Evolutionary conservation across 2,797 vertebrate genomes (phyloP), one percentile per base, ranked within the genome.

Genomic region (Syndactyla subalaris): DNA sequence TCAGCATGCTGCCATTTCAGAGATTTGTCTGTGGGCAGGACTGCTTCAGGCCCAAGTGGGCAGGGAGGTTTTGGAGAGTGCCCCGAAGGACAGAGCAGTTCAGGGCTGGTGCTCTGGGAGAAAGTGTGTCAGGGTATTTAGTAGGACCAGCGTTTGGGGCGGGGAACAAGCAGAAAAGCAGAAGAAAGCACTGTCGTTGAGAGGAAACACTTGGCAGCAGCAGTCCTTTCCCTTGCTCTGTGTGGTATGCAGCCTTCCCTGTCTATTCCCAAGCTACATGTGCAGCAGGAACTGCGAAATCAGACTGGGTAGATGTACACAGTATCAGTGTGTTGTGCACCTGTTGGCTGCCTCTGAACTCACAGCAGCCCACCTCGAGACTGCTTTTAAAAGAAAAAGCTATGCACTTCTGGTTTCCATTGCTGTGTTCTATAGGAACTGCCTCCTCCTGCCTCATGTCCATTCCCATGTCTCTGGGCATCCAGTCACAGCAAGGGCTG

Each of bases 301-400:
- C 59, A 72, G 58, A 52, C 66, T 36, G 58, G 22, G 52, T 30
- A 84, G 65, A 84, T 4, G 3, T 52, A 66, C n/a, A 59, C 21
- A 39, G 45, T 26, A 65, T 52, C 38, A 72, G 66, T 38, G 52
- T 84, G 51, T 45, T 52, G 18, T 41, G 52, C 58, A 52, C 58
- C 79, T 89, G 18, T 46, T 0, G 5, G n/a, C 45, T 46, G 66
- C 26, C 30, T 62, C 71, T 82, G 78, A 43, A 45, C 71, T 55
- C 1, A 0, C 70, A 68, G 70, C 41, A 81, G 34, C 26, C 39
- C 0, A 0, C 36, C 48, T 36, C 3, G 7, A 46, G 66, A 59
- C 30, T 52, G 39, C 59, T 84, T 66, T 77, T 41, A 51, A 72
- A 59, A 59, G 39, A 39, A 52, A 84, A 71, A 36, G 8, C 58